phyloP scores from a whole-genome alignment of 2,797 vertebrate genomes.

The Acrocephalus scirpaceus region DNA sequence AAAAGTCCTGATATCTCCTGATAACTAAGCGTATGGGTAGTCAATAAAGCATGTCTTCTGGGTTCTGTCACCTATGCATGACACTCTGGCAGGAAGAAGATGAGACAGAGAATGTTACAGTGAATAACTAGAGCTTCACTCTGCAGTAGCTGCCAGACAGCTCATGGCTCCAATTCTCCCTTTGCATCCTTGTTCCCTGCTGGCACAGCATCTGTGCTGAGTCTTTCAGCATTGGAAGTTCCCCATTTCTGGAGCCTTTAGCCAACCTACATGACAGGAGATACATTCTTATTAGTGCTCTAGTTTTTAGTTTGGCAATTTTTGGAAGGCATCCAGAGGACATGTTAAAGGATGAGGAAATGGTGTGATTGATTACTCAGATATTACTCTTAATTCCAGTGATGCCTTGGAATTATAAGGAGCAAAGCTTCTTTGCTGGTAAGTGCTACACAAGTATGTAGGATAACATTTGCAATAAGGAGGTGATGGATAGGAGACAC shows the following conservation, averaged over 20 bases:
- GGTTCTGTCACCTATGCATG: neutral
- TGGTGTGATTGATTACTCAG: neutral
- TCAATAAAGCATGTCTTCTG: neutral
- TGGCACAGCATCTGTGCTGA: neutral
- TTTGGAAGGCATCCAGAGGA: neutral
- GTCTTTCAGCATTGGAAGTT: slow-evolving; percentile 11
- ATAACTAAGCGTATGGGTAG: neutral
- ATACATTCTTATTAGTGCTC: slow-evolving; percentile 32
- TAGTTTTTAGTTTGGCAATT: neutral
- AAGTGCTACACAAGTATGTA: neutral
- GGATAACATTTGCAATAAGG: neutral
- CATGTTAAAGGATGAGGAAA: neutral
- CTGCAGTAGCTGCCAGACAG: slow-evolving; percentile 7
- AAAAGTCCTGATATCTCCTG: neutral
- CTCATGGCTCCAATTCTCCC: slow-evolving; percentile 12
- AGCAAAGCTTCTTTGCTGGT: neutral
- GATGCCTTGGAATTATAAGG: neutral
- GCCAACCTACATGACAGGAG: slow-evolving; percentile 19
- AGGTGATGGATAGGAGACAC: neutral
- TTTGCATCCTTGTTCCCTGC: slow-evolving; percentile 27
- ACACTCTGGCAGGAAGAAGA: slow-evolving; percentile 24
- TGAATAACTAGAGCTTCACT: slow-evolving; percentile 13
- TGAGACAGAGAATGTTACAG: neutral
- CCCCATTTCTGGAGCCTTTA: neutral
- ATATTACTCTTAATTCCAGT: neutral